A percentile compares a stretch with the other conserved stretches of the same genome.
Evolutionary conservation across 2,797 vertebrate species (phyloP).

Genomic region (Pseudochirops cupreus): DNA sequence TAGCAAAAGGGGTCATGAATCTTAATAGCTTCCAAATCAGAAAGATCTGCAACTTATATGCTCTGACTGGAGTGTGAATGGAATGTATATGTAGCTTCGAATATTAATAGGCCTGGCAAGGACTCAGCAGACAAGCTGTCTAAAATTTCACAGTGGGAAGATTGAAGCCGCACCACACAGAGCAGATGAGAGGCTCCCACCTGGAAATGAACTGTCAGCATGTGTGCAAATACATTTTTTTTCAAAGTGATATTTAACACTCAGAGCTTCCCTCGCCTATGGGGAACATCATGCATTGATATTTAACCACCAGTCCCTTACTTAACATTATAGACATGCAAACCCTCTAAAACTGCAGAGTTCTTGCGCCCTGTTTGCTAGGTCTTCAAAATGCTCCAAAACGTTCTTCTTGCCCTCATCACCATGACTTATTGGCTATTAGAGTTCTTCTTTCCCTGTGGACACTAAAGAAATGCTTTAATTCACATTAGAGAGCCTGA

Average conservation of each 20-base stretch:
- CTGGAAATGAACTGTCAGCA: slow-evolving; percentile 86
- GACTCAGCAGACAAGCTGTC: slow-evolving; percentile 82
- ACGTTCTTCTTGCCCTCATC: not conserved
- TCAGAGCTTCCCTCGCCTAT: slow-evolving; percentile 27
- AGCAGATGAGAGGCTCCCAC: slow-evolving; percentile 76
- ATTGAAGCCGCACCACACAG: slow-evolving; percentile 76
- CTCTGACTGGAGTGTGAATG: slow-evolving; percentile 84
- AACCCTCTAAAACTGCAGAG: not conserved
- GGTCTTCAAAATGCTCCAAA: not conserved
- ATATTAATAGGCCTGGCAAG: slow-evolving; percentile 85
- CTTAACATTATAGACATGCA: slow-evolving; percentile 49
- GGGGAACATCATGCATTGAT: not conserved
- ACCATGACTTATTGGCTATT: not conserved
- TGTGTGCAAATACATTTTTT: slow-evolving; percentile 81
- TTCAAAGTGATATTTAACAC: slow-evolving; percentile 79
- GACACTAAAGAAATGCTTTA: not conserved
- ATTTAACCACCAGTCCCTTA: slow-evolving; percentile 50
- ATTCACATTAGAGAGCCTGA: not conserved
- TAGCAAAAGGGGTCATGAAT: slow-evolving; percentile 86
- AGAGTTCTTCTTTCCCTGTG: not conserved
- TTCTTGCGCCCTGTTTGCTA: not conserved
- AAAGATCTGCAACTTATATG: slow-evolving; percentile 85
- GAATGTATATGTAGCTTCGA: slow-evolving; percentile 82
- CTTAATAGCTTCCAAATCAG: slow-evolving; percentile 88
- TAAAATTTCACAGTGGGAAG: slow-evolving; percentile 86